phyloP scores from a whole-genome alignment of 2,113 vertebrate species.

The Nibea coibor region DNA sequence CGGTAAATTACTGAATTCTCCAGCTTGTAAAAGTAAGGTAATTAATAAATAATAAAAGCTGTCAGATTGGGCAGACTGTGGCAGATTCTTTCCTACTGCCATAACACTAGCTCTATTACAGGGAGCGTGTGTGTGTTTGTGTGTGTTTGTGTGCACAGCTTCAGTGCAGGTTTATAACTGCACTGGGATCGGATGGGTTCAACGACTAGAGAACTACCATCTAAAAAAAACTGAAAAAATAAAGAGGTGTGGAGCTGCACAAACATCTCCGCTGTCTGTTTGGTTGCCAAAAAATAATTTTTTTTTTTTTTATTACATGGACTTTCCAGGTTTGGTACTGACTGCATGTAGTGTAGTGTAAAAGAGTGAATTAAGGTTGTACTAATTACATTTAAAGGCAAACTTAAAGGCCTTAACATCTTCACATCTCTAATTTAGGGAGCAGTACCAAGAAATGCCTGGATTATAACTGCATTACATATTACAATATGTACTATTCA shows the following conservation, averaged over 20 bases:
- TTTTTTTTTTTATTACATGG: constrained; percentile 4
- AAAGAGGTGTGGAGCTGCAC: constrained; percentile 17
- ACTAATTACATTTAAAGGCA: constrained; percentile 24
- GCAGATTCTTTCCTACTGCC: constrained; percentile 84
- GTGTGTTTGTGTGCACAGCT: constrained; percentile 39
- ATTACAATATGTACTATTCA: not conserved
- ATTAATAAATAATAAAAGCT: constrained; percentile 84
- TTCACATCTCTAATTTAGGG: not conserved
- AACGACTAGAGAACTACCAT: constrained; percentile 34
- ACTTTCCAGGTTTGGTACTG: constrained; percentile 34
- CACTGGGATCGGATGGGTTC: constrained; percentile 43
- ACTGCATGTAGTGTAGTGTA: constrained; percentile 17
- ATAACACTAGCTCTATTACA: constrained; percentile 76
- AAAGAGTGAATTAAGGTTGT: constrained; percentile 27
- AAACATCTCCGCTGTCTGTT: constrained; percentile 38
- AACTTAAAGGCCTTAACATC: not conserved
- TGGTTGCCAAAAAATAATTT: constrained; percentile 30
- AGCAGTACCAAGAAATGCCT: not conserved
- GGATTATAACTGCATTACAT: not conserved
- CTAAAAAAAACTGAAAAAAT: constrained; percentile 16
- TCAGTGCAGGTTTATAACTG: constrained; percentile 50
- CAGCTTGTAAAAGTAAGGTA: constrained; percentile 78
- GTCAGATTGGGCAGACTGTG: constrained; percentile 73
- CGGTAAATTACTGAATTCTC: constrained; percentile 78
- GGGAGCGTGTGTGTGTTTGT: constrained; percentile 44